phyloP scores from a whole-genome alignment of 2,797 vertebrate genomes.

The Potorous gilbertii region DNA sequence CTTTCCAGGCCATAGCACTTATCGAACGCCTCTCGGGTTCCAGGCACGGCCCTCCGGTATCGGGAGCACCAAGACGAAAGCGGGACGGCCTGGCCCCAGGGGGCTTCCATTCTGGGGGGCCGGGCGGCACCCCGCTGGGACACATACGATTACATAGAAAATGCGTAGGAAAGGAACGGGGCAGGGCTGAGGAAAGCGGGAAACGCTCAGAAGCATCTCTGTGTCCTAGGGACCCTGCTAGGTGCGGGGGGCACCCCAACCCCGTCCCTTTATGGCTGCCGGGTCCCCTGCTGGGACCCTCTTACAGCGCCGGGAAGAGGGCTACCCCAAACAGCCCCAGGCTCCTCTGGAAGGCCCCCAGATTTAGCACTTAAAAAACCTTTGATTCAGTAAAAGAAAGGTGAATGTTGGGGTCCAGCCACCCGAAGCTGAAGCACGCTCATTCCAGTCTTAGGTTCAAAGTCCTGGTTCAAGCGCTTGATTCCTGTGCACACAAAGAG shows the following conservation, averaged over 20 bases:
- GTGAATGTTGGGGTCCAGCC: neutral
- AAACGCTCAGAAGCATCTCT: neutral
- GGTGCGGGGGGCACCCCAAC: neutral
- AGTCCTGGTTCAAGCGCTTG: neutral
- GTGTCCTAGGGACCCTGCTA: neutral
- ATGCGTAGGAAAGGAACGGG: neutral
- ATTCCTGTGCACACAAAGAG: neutral
- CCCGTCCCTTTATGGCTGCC: neutral
- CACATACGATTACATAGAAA: neutral
- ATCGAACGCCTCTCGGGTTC: neutral
- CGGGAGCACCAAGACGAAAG: neutral
- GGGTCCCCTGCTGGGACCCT: neutral
- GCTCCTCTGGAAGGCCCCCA: neutral
- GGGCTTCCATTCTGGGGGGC: neutral
- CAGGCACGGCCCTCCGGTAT: neutral
- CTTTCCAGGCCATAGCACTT: neutral
- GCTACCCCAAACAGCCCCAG: neutral
- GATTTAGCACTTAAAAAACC: neutral
- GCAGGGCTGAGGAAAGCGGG: neutral
- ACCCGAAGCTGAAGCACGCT: neutral
- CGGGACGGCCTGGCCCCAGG: neutral
- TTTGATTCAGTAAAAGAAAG: neutral
- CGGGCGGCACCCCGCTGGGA: fast-evolving
- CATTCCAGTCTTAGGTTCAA: neutral
- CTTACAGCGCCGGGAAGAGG: neutral